Percentiles rank a stretch among this genome's conserved stretches.
These are phyloP conservation scores for Oreotragus oreotragus DNA, from an alignment of 2,113 vertebrate species.

Conservation along the genomic window DNA sequence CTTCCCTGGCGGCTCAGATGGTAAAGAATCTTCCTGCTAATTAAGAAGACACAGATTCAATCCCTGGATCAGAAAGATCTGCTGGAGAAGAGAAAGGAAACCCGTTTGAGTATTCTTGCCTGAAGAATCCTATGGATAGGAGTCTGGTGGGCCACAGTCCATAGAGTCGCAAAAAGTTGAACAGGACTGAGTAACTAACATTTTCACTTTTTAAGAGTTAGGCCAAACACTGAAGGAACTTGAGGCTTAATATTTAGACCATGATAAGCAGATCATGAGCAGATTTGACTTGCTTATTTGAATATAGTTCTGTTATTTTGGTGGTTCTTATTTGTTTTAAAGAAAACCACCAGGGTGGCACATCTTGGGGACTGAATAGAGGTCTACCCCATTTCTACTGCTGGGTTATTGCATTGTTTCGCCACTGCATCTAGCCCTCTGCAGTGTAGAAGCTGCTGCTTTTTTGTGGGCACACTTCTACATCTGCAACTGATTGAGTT, in stretches of 20 bases:
- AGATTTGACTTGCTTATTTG: neutral
- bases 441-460: neutral
- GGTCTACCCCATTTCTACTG: neutral
- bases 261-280: neutral
- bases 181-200: neutral
- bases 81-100: neutral
- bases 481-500: constrained; percentile 63
- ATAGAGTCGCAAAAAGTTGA: neutral
- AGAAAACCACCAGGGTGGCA: neutral
- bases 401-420: neutral
- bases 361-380: neutral
- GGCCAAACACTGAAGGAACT: neutral
- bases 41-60: neutral
- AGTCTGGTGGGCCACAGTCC: neutral
- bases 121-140: neutral
- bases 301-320: neutral
- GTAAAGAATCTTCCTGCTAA: neutral
- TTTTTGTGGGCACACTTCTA: constrained; percentile 44
- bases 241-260: neutral
- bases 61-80: neutral
- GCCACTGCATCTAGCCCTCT: neutral
- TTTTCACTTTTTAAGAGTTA: neutral
- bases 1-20: neutral
- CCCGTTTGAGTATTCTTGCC: neutral
- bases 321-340: neutral